Evolutionary conservation across 1,140 invertebrate species (phyloP).

Genomic region (Elymnias hypermnestra): DNA sequence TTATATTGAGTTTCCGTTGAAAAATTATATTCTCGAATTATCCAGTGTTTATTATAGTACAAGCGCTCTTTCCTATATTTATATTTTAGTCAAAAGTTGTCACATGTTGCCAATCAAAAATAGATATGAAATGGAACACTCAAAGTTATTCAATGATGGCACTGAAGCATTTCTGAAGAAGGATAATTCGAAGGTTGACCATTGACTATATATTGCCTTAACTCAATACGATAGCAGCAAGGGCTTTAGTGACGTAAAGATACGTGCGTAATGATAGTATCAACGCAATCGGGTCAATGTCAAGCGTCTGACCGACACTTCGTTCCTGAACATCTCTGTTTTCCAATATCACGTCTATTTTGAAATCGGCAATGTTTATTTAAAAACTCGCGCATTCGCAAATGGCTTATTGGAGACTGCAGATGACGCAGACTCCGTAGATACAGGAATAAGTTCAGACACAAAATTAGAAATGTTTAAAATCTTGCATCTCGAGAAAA

Average conservation of each 20-base stretch:
- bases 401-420: slow-evolving; percentile 13
- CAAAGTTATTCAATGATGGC: no score
- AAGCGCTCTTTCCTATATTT: no score
- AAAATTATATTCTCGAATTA: no score
- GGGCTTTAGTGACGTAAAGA: slow-evolving; percentile 36
- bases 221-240: slow-evolving; percentile 16
- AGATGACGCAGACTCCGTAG: slow-evolving; percentile 8
- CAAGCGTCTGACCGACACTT: slow-evolving; percentile 41
- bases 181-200: background rate
- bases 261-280: slow-evolving; percentile 38
- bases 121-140: no score
- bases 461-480: slow-evolving; percentile 10
- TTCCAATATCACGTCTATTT: slow-evolving; percentile 17
- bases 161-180: slow-evolving; percentile 1
- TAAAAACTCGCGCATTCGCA: slow-evolving; percentile 16
- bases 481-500: background rate
- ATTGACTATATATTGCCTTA: slow-evolving; percentile 4
- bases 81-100: no score
- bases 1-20: no score
- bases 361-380: slow-evolving; percentile 22
- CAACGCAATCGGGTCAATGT: slow-evolving; percentile 52
- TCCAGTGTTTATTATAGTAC: no score
- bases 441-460: slow-evolving; percentile 11
- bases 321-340: slow-evolving; percentile 28
- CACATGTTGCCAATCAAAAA: no score